A percentile compares a stretch with the other conserved stretches of the same genome.
phyloP scores from a whole-genome alignment of 2,888 invertebrate species.

The Orthosia gracilis region DNA sequence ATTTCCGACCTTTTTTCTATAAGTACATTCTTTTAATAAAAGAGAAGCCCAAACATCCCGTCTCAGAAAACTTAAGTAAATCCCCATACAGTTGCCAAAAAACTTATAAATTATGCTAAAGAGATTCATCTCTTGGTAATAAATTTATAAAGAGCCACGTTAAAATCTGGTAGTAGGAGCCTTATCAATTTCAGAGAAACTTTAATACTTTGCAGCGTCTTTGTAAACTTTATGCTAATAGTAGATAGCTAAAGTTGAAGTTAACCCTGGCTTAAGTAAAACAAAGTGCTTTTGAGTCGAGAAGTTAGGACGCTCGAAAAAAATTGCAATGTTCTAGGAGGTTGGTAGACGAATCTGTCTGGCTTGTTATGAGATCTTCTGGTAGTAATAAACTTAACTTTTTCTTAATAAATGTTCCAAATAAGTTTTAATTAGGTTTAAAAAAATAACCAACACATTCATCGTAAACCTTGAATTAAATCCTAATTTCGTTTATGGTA shows the following conservation, averaged over 20 bases:
- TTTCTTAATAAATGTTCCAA: too few species aligned
- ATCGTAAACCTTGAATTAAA: too few species aligned
- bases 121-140: slow-evolving; percentile 75
- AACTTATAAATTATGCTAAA: slow-evolving; percentile 71
- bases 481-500: too few species aligned
- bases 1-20: too few species aligned
- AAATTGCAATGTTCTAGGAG: slow-evolving; percentile 76
- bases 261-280: slow-evolving; percentile 86
- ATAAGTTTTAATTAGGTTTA: too few species aligned
- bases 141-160: slow-evolving; percentile 80
- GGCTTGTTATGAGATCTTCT: not conserved
- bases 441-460: too few species aligned
- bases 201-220: slow-evolving; percentile 83
- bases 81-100: slow-evolving; percentile 54
- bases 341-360: not conserved
- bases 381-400: not conserved
- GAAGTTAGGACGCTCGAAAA: slow-evolving; percentile 75
- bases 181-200: slow-evolving; percentile 86
- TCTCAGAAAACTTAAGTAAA: slow-evolving; percentile 41
- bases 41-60: not conserved
- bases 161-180: slow-evolving; percentile 78
- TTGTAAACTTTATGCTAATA: slow-evolving; percentile 87
- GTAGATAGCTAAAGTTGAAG: slow-evolving; percentile 82
- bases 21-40: not conserved
- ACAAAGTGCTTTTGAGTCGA: slow-evolving; percentile 84